A percentile compares a stretch with the other conserved stretches of the same genome.
phyloP scores from a whole-genome alignment of 2,113 vertebrate species.

The Cinclus cinclus region DNA sequence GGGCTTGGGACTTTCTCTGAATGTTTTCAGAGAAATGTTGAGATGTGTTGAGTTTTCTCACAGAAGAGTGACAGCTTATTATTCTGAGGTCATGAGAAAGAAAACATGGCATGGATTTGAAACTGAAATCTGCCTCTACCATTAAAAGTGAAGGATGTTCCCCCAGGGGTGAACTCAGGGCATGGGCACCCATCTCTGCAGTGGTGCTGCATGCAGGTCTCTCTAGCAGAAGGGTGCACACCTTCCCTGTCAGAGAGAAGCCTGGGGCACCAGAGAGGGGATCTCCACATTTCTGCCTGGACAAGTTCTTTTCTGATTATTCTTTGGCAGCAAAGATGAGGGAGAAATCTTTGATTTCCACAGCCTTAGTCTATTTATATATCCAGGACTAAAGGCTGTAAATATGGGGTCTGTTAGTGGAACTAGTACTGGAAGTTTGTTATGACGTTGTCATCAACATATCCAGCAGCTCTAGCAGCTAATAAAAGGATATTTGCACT shows the following conservation, averaged over 20 bases:
- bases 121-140: not conserved
- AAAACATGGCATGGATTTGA: not conserved
- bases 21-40: not conserved
- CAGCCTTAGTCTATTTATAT: not conserved
- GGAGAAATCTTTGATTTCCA: not conserved
- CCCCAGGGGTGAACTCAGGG: fast-evolving
- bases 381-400: not conserved
- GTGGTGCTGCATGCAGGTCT: not conserved
- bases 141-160: not conserved
- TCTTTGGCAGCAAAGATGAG: not conserved
- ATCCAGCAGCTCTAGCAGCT: not conserved
- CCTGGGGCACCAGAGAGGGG: fast-evolving
- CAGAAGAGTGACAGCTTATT: not conserved
- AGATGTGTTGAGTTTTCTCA: not conserved
- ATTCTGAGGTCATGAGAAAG: not conserved
- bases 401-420: not conserved
- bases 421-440: not conserved
- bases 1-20: not conserved
- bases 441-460: not conserved
- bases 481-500: not conserved
- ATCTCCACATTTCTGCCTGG: not conserved
- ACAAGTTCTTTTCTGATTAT: not conserved
- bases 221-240: not conserved
- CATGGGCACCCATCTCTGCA: fast-evolving
- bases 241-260: fast-evolving